Evolutionary conservation across 2,797 vertebrate species (phyloP), one percentile per base, ranked within the genome.

Genomic region (Dendrocincla fuliginosa): DNA sequence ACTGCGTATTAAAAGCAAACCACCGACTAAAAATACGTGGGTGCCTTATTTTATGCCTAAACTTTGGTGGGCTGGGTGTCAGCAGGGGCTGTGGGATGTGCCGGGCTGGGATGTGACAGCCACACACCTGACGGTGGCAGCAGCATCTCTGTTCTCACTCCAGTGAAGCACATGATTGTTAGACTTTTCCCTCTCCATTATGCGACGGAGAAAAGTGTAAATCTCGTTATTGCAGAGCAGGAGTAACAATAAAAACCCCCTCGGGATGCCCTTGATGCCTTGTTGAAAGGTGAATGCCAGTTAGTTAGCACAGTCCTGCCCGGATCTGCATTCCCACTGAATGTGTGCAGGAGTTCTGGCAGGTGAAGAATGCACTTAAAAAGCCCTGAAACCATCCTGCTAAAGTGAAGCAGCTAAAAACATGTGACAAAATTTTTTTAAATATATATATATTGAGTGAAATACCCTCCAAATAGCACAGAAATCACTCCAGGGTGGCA

Each of bases 161-260:
- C 96, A 95, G 24, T 95, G 91, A 91, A 89, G 84, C 88, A 96
- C 91, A 95, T 91, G 90, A 97, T 94, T 96, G 88, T 74, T 9
- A 85, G 57, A 41, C 56, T 84, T 80, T 55, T 25, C 32, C 77
- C 84, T 87, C 70, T 57, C 76, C 50, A 64, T 93, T 93, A n/a
- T 84, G n/a, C 73, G 32, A 23, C 5, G 50, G 79, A 87, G 63
- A 8, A 89, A 92, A 84, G 73, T 42, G 75, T 63, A 90, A 94
- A 93, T 84, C 73, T 84, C 77, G 52, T 89, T 96, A 93, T 90
- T 77, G 37, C 80, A 53, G 59, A 42, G 41, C 18, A 76, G n/a
- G 68, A 79, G 76, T 61, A 81, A 25, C 35, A 87, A 87, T 28
- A 69, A 91, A 89, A 83, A 61, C 33, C 20, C 13, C 28, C 55